Base-by-base conservation (phyloP, 2,113 vertebrate species). In the Eulemur macaco region DNA sequence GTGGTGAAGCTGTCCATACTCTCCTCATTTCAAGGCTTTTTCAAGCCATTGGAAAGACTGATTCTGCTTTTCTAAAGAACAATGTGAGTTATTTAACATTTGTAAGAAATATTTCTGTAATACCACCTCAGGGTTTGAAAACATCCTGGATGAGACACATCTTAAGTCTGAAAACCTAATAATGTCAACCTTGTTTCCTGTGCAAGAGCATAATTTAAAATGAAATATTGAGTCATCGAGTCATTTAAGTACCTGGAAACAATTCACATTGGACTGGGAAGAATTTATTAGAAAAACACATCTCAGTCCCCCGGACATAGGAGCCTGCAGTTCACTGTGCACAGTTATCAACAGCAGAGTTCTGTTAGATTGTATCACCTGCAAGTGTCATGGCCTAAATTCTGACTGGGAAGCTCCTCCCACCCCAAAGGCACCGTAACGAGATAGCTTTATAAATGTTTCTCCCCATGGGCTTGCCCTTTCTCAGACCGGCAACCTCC, bases 261-360 rank as follows among this genome's bases (percentile, higher is more conserved):
- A 45, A 89, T 88, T 97, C 78, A 77, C 90, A 78, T 17, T 25
- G 29, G 56, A 84, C 74, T 60, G 63, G 86, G 89, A 76, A 89
- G 83, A 69, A 96, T 96, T 89, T 93, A 81, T 95, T 93, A 95
- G 86, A 87, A 93, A 96, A 95, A 82, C 56, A 86, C 86, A 29
- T 95, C 89, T 80, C 69, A 60, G 34, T 91, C 14, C 12, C 37
- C 47, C 15, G 4, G 68, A 3, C 31, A 11, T 5, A 56, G 66
- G 50, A 58, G 91, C 68, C 52, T 66, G 66, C 18, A 25, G 47
- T 37, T 94, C 39, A 27, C 82, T 14, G 8, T 45, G 86, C 34
- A 37, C 52, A 25, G 1, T 1, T 37, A 6, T 69, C 37, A 66
- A 29, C 27, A 58, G 63, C 64, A 42, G 85, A 73, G 73, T 84